Base-by-base conservation (phyloP, 2,888 invertebrate species). In the Aspidiotus rigidus region DNA sequence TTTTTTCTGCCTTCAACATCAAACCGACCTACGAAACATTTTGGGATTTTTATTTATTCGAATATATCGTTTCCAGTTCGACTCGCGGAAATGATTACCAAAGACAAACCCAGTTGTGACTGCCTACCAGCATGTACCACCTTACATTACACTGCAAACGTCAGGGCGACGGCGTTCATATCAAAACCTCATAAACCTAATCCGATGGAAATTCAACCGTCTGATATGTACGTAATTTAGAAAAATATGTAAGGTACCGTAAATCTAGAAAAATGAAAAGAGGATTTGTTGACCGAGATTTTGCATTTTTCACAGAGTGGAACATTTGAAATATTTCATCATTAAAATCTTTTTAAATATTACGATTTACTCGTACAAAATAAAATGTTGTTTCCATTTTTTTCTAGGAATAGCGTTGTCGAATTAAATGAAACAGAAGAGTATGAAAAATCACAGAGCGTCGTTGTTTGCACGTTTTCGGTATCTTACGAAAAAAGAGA, bases 81-180 rank as follows among this genome's bases (percentile, higher is more conserved):
- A 55, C 56, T 62, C n/a, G 28, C 62, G 10, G 69, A 66, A 59
- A 8, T 66, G 16, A 57, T 55, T 11, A 44, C 66, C 7, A 42
- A 66, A 66, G 41, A 40, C 16, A n/a, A 15, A 16, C 39, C 41
- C 0, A 44, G 40, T 10, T 69, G 69, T 42, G 55, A 49, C 41
- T 69, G 69, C 17, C 16, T 69, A 41, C 61, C 62, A 8, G 15
- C 56, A 3, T 69, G 69, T 15, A 62, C 62, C 7, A 62, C 53
- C 6, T 28, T 69, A 7, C 16, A 44, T 15, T 69, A 69, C 62
- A 56, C 61, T 2, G 13, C 28, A 10, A 28, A 13, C 8, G 28
- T 17, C n/a, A 9, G 56, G 28, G 39, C 16, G 13, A 13, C 28
- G 39, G 13, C 39, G 2, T 39, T 13, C 28, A 39, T 59, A 28